These are phyloP conservation scores for Meloidogyne hapla DNA, from an alignment of 1,140 invertebrate species.

Conservation along the genomic window DNA sequence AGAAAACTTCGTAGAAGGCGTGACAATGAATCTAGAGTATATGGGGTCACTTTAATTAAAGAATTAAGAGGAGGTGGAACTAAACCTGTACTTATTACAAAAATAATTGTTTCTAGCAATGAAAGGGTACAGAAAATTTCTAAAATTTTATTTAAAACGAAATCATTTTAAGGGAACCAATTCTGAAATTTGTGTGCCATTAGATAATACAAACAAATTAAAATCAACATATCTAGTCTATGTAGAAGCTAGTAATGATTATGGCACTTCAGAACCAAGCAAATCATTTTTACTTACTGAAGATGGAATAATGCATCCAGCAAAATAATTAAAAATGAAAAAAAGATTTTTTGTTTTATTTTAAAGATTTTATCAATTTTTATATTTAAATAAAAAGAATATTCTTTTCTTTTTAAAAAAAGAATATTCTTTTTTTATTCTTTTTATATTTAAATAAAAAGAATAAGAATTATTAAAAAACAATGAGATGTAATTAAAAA, in stretches of 20 bases:
- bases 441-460: neutral
- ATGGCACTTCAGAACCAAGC: conserved; percentile 47
- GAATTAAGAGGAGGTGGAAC: conserved; percentile 29
- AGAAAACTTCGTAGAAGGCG: conserved; percentile 30
- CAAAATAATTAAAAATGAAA: neutral
- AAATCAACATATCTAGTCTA: conserved; percentile 34
- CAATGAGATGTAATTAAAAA: neutral
- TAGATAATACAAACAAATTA: conserved; percentile 17
- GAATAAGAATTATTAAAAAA: neutral
- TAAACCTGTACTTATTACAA: conserved; percentile 7
- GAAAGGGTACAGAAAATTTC: neutral
- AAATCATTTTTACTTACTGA: conserved; percentile 37
- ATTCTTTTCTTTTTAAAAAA: neutral
- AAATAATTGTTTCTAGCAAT: conserved; percentile 6
- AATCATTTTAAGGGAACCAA: conserved; percentile 28
- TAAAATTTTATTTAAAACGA: neutral
- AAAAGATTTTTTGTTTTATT: neutral
- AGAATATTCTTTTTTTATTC: no score
- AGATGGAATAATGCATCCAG: conserved; percentile 3
- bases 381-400: neutral
- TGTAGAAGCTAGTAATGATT: conserved; percentile 46
- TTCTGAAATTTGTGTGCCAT: conserved; percentile 35
- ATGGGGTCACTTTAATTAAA: conserved; percentile 31
- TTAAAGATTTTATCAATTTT: no score
- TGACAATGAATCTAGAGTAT: conserved; percentile 20